Conservation (phyloP, 2,113 vertebrate genomes). For the Petromus typicus region DNA sequence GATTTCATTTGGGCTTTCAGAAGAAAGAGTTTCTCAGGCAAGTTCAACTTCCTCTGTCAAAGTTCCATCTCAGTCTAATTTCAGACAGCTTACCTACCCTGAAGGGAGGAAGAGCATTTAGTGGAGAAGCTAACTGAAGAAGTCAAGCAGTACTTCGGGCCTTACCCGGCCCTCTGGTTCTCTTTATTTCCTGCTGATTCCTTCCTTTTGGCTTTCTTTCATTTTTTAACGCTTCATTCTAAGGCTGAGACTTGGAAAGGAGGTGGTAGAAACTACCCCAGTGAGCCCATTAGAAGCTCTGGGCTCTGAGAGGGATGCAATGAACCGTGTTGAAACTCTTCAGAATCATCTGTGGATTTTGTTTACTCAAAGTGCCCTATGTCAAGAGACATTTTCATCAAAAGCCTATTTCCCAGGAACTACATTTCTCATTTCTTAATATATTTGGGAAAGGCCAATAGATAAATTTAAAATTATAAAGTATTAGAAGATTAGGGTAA, state of each 20-base stretch:
- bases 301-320: accelerated
- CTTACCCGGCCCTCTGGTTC: neutral
- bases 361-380: neutral
- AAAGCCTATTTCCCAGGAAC: neutral
- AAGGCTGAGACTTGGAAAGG: neutral
- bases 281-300: neutral
- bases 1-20: slow-evolving; percentile 35
- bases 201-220: neutral
- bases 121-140: neutral
- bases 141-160: neutral
- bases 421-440: neutral
- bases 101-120: neutral
- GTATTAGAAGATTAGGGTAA: neutral
- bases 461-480: neutral
- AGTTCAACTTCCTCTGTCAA: neutral
- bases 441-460: neutral
- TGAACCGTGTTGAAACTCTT: neutral
- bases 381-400: neutral
- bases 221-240: neutral
- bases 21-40: neutral
- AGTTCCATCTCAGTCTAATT: neutral
- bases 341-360: neutral
- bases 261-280: neutral
- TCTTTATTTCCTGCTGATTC: slow-evolving; percentile 1
- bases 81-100: neutral